These are phyloP conservation scores for Malacoctenus gilli DNA, from an alignment of 2,797 vertebrate genomes.

Conservation along the genomic window DNA sequence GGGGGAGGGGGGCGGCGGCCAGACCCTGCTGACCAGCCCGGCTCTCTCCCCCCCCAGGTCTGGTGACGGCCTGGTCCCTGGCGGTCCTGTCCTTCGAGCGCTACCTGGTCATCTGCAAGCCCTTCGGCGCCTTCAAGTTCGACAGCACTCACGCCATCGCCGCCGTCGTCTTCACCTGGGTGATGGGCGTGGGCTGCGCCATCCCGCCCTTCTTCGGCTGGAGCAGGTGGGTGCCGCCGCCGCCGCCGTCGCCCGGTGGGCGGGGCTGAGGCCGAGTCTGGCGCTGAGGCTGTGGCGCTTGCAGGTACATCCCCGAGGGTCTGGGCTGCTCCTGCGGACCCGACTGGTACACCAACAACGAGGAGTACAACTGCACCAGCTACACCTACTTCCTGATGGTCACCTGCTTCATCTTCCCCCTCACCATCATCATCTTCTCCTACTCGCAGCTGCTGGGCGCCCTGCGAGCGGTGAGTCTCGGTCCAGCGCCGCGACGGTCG, in stretches of 20 bases:
- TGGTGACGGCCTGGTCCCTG: conserved; percentile 86
- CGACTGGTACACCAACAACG: conserved; percentile 86
- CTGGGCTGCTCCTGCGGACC: conserved; percentile 88
- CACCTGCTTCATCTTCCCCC: conserved; percentile 74
- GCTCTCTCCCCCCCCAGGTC: conserved; percentile 63
- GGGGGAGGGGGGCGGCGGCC: background rate
- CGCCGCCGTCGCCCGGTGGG: background rate
- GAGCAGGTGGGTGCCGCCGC: conserved; percentile 57
- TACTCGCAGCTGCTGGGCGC: conserved; percentile 49
- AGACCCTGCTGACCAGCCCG: background rate
- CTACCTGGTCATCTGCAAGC: conserved; percentile 88
- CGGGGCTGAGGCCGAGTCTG: background rate
- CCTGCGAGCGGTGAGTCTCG: conserved; percentile 46
- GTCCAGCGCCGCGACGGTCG: too few relatives aligned
- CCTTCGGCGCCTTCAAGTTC: conserved; percentile 84
- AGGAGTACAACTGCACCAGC: conserved; percentile 79
- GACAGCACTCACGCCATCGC: conserved; percentile 73
- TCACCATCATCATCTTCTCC: conserved; percentile 55
- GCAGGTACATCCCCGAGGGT: conserved; percentile 83
- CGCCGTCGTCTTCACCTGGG: conserved; percentile 47
- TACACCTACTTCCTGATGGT: conserved; percentile 85
- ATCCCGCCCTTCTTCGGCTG: conserved; percentile 57
- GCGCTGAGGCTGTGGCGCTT: too few relatives aligned
- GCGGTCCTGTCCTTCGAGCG: conserved; percentile 85
- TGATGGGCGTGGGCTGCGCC: conserved; percentile 36